A percentile compares a stretch with the other conserved stretches of the same genome.
These are phyloP conservation scores for Chloroceryle amazona DNA, from an alignment of 2,797 vertebrate species.

Conservation along the genomic window DNA sequence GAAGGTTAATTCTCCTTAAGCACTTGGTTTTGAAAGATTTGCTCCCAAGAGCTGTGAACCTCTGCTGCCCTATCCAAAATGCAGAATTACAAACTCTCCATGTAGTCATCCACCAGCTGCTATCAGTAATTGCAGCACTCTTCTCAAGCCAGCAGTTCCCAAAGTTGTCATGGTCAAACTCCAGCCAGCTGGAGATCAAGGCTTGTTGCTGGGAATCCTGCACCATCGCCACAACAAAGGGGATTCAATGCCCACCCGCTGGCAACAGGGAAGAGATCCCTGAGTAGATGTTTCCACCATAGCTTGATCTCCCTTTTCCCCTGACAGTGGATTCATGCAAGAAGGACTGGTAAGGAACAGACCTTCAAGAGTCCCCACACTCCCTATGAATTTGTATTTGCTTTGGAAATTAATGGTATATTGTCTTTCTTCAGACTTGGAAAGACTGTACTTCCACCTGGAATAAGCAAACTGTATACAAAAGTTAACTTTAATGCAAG, in stretches of 20 bases:
- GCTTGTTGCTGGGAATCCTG: neutral
- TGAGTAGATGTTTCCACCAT: neutral
- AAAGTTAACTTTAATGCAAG: no score
- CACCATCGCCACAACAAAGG: neutral
- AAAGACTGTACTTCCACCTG: constrained; percentile 7
- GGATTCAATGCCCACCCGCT: neutral
- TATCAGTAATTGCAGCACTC: neutral
- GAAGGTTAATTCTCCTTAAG: neutral
- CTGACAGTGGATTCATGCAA: neutral
- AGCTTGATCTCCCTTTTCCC: neutral
- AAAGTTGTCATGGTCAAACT: neutral
- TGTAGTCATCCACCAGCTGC: neutral
- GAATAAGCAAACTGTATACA: neutral
- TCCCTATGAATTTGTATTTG: neutral
- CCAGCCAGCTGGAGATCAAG: neutral
- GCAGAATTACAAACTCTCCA: neutral
- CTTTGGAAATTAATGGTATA: constrained; percentile 8
- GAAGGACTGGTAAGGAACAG: neutral
- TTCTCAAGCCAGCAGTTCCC: neutral
- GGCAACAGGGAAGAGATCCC: neutral
- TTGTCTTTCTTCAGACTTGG: neutral
- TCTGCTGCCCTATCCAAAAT: neutral
- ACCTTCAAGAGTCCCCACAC: neutral
- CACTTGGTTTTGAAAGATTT: neutral
- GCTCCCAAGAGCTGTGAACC: neutral